Conservation (phyloP, 2,888 invertebrate species). For the Drosophila rubida region DNA sequence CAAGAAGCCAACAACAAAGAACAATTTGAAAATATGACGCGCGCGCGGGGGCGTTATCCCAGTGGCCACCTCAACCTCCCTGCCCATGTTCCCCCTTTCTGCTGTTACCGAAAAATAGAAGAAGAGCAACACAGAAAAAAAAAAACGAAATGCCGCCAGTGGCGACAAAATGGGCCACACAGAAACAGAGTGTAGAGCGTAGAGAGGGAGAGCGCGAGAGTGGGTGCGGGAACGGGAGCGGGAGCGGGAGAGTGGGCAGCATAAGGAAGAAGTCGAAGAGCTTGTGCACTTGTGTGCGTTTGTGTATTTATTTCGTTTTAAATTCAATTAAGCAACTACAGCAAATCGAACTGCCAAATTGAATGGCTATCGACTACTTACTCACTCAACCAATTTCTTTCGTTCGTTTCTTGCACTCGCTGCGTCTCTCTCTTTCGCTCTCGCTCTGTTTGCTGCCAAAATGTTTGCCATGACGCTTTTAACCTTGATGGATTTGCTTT, state of each 20-base stretch:
- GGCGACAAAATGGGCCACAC: slow-evolving; percentile 39
- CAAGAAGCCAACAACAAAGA: slow-evolving; percentile 6
- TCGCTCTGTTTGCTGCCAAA: slow-evolving; percentile 46
- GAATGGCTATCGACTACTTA: slow-evolving; percentile 28
- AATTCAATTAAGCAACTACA: slow-evolving; percentile 59
- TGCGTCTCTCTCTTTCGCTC: neutral
- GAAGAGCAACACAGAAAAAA: neutral
- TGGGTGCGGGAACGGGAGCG: no score
- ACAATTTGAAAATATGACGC: slow-evolving; percentile 58
- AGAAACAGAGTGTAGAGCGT: neutral
- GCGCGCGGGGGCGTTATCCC: slow-evolving; percentile 45
- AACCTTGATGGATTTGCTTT: slow-evolving; percentile 66
- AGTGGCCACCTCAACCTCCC: neutral
- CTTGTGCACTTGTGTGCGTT: slow-evolving; percentile 6
- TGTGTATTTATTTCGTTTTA: slow-evolving; percentile 41
- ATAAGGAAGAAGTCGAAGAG: slow-evolving; percentile 7
- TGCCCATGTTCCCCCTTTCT: neutral
- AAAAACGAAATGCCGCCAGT: slow-evolving; percentile 20
- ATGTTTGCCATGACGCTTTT: slow-evolving; percentile 66
- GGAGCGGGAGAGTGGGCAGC: neutral
- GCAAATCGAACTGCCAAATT: slow-evolving; percentile 36
- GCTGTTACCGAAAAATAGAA: slow-evolving; percentile 13
- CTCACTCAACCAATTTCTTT: neutral
- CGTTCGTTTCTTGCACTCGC: neutral
- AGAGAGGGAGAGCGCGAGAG: neutral